Conservation (phyloP, 1,140 invertebrate genomes). For the Luehdorfia chinensis region DNA sequence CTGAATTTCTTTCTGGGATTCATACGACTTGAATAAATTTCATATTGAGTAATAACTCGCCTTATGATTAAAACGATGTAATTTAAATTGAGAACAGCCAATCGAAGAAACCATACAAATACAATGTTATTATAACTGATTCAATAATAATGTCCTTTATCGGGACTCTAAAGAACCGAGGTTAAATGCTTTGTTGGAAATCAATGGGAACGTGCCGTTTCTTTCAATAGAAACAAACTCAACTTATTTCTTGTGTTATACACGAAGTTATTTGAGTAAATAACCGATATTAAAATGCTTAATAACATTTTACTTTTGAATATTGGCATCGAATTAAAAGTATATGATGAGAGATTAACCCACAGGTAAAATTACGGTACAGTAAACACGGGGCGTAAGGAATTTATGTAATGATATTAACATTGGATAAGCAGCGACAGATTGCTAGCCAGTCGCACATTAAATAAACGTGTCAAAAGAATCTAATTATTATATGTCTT, state of each 20-base stretch:
- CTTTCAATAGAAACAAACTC: neutral
- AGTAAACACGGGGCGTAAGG: no score
- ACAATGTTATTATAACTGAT: conserved; percentile 8
- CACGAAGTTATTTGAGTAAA: conserved; percentile 4
- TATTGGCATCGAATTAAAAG: no score
- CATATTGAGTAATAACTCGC: no score
- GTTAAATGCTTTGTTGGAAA: conserved; percentile 10
- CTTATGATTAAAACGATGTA: no score
- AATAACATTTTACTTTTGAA: no score
- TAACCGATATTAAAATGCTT: conserved; percentile 1
- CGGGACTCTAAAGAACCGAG: neutral
- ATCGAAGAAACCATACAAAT: conserved; percentile 14
- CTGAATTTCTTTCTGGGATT: no score
- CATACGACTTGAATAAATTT: no score
- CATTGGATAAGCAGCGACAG: neutral
- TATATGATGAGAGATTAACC: no score
- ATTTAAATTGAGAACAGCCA: no score
- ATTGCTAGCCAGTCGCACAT: conserved; percentile 6
- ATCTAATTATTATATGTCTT: neutral
- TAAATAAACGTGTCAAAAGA: conserved; percentile 4
- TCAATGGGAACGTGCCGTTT: neutral
- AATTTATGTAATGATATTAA: neutral
- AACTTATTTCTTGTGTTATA: conserved; percentile 1
- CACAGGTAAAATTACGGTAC: no score
- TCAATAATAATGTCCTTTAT: conserved; percentile 2